Conservation (phyloP, 2,113 vertebrate species). For the Seriola dumerili region DNA sequence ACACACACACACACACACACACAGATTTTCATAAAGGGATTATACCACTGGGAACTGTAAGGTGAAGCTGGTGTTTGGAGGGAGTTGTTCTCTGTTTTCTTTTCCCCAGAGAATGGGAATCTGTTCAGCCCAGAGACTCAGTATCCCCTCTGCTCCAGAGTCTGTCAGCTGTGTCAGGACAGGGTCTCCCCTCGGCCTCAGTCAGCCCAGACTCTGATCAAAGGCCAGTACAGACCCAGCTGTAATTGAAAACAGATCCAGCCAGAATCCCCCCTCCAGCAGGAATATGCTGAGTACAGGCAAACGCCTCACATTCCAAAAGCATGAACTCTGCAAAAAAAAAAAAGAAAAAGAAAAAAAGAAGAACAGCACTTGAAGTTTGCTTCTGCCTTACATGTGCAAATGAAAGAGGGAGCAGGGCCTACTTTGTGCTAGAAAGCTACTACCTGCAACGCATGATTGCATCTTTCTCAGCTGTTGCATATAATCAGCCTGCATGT, state of each 20-base stretch:
- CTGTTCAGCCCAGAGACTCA: neutral
- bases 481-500: neutral
- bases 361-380: conserved; percentile 24
- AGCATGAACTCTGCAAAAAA: conserved; percentile 47
- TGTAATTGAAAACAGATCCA: conserved; percentile 71
- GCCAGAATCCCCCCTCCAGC: conserved; percentile 35
- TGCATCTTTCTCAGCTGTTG: conserved; percentile 4
- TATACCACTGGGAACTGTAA: conserved; percentile 25
- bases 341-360: neutral
- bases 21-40: conserved; percentile 29
- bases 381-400: conserved; percentile 10
- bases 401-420: neutral
- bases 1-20: neutral
- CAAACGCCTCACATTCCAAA: conserved; percentile 66
- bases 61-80: neutral
- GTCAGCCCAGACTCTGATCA: conserved; percentile 44
- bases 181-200: conserved; percentile 28
- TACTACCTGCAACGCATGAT: neutral
- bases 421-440: neutral
- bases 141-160: neutral
- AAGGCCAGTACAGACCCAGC: conserved; percentile 39
- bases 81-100: conserved; percentile 13
- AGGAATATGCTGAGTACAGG: conserved; percentile 65
- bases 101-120: conserved; percentile 11
- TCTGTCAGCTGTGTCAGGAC: conserved; percentile 41